phyloP scores from a whole-genome alignment of 2,113 vertebrate genomes.

The Hypocryptadius cinnamomeus region DNA sequence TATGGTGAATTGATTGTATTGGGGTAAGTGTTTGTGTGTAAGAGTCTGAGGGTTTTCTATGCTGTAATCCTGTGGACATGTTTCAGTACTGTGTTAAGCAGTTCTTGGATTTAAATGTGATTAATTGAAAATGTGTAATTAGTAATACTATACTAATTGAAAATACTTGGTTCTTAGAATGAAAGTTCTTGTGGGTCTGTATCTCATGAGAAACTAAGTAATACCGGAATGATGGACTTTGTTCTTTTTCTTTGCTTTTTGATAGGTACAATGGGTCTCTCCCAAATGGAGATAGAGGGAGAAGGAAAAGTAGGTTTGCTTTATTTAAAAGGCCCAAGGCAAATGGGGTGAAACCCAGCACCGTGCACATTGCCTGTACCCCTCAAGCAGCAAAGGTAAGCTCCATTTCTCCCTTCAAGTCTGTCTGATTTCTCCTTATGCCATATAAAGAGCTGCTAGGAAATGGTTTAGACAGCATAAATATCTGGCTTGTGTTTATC shows the following conservation, averaged over 20 bases:
- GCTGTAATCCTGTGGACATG: not conserved
- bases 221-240: not conserved
- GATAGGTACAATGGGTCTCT: slow-evolving; percentile 97
- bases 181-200: not conserved
- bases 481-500: not conserved
- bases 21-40: slow-evolving; percentile 80
- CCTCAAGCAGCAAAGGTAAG: slow-evolving; percentile 98
- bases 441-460: not conserved
- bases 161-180: not conserved
- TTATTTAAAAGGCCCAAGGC: slow-evolving; percentile 94
- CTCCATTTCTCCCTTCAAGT: not conserved
- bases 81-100: not conserved
- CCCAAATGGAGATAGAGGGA: slow-evolving; percentile 94
- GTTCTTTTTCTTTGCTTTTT: not conserved
- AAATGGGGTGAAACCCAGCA: slow-evolving; percentile 97
- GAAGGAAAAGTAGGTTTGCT: slow-evolving; percentile 96
- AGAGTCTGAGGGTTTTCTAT: not conserved
- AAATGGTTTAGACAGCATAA: not conserved
- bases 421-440: not conserved
- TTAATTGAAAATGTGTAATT: not conserved
- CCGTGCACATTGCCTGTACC: slow-evolving; percentile 93
- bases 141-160: not conserved
- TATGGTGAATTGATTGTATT: slow-evolving; percentile 99
- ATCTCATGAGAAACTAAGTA: not conserved
- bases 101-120: not conserved